Percentiles rank a stretch among this genome's conserved stretches.
Evolutionary conservation across 2,113 vertebrate species (phyloP).

Genomic region (Grallaria varia): DNA sequence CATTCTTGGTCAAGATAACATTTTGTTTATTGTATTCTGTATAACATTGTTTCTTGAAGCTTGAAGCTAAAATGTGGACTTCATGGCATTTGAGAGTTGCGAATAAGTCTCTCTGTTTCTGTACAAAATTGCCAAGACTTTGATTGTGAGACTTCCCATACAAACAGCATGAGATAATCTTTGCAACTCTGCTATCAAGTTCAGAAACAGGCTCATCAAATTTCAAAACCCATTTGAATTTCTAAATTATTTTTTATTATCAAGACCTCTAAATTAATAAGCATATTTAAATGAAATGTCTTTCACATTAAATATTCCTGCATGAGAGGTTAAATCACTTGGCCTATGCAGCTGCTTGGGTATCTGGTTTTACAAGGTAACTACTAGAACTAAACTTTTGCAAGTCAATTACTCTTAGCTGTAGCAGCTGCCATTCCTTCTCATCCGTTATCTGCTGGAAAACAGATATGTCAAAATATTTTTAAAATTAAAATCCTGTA

Average conservation of each 20-base stretch:
- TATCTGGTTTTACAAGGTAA: neutral
- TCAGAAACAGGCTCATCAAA: neutral
- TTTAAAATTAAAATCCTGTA: neutral
- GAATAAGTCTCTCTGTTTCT: neutral
- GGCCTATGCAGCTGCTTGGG: neutral
- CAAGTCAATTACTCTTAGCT: neutral
- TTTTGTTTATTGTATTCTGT: neutral
- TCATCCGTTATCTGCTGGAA: neutral
- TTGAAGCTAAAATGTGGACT: neutral
- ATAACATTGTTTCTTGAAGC: neutral
- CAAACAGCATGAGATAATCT: neutral
- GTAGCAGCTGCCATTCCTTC: neutral
- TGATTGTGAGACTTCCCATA: neutral
- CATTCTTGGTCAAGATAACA: neutral
- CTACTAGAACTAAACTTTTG: neutral
- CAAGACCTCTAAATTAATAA: neutral
- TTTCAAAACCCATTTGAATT: neutral
- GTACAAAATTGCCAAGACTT: neutral
- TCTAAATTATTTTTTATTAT: neutral
- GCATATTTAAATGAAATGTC: neutral
- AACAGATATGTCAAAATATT: neutral
- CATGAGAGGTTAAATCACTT: neutral
- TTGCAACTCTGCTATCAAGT: neutral
- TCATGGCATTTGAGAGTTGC: neutral
- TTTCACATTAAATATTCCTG: neutral